Percentiles rank a stretch among this genome's conserved stretches.
phyloP scores from a whole-genome alignment of 2,888 invertebrate species.

The Caenorhabditis sinica region DNA sequence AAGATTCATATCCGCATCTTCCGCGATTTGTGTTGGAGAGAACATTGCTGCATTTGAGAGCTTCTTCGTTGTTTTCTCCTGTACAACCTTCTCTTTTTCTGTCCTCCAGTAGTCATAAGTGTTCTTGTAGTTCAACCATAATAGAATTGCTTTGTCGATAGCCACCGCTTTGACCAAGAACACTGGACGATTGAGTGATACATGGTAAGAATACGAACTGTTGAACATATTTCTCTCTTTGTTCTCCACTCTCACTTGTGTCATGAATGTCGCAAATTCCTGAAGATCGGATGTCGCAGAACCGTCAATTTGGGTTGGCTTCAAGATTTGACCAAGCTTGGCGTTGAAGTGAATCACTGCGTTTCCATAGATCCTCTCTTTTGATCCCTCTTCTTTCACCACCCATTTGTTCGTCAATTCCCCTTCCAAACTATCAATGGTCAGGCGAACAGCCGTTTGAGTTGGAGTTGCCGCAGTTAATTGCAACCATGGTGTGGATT shows the following conservation, averaged over 20 bases:
- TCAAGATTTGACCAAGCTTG: conserved; percentile 88
- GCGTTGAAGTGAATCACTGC: conserved; percentile 95
- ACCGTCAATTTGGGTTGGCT: conserved; percentile 92
- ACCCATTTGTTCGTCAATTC: conserved; percentile 86
- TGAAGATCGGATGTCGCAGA: conserved; percentile 89
- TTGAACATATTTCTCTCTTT: conserved; percentile 74
- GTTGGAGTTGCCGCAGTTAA: conserved; percentile 98
- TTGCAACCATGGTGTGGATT: conserved; percentile 89
- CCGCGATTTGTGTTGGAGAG: conserved; percentile 62
- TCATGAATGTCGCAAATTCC: conserved; percentile 98
- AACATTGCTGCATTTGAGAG: conserved; percentile 52
- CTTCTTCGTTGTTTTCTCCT: conserved; percentile 53
- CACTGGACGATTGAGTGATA: conserved; percentile 93
- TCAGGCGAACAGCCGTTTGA: conserved; percentile 95
- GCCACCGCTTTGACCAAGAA: conserved; percentile 97
- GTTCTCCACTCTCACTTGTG: conserved; percentile 85
- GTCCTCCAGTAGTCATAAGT: conserved; percentile 99
- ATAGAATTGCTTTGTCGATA: conserved; percentile 94
- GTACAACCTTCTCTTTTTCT: conserved; percentile 85
- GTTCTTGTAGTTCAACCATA: conserved; percentile 99
- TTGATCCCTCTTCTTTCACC: conserved; percentile 67
- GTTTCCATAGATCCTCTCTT: conserved; percentile 85
- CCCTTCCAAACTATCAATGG: conserved; percentile 96
- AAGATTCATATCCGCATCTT: conserved; percentile 78
- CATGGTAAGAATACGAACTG: conserved; percentile 83